Evolutionary conservation across 2,113 vertebrate genomes (phyloP).

Genomic region (Onychorhynchus coronatus): DNA sequence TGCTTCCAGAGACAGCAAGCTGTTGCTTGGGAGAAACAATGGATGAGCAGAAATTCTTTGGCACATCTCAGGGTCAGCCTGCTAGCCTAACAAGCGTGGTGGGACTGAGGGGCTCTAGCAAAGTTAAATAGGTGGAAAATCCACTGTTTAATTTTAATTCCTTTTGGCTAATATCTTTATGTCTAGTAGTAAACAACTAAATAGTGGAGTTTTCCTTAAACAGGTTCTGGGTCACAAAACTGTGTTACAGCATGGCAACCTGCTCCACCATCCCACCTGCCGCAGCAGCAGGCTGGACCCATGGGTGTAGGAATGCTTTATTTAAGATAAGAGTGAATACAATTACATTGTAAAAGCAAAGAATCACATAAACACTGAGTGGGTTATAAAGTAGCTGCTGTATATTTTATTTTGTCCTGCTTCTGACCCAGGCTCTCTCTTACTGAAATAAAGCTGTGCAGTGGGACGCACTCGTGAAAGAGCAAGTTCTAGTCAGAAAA

Average conservation of each 20-base stretch:
- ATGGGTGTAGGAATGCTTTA: neutral
- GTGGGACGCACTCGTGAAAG: neutral
- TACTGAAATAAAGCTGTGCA: neutral
- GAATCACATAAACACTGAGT: neutral
- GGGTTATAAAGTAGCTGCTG: neutral
- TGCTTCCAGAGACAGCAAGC: neutral
- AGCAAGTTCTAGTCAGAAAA: neutral
- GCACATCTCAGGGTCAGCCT: neutral
- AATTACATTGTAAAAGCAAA: neutral
- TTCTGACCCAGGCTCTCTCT: neutral
- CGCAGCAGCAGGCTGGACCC: accelerated
- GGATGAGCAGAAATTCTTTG: neutral
- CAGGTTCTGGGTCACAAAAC: neutral
- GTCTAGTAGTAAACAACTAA: neutral
- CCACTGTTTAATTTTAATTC: neutral
- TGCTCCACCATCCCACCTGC: neutral
- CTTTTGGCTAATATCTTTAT: neutral
- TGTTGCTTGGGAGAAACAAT: neutral
- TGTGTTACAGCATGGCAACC: neutral
- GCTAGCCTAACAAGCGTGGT: neutral
- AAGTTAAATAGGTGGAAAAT: neutral
- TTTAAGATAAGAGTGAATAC: neutral
- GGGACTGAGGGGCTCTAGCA: neutral
- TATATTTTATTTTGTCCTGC: slow-evolving; percentile 9
- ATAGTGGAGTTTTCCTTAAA: neutral